A percentile compares a stretch with the other conserved stretches of the same genome.
phyloP scores from a whole-genome alignment of 1,140 invertebrate species.

The Theocolax elegans region DNA sequence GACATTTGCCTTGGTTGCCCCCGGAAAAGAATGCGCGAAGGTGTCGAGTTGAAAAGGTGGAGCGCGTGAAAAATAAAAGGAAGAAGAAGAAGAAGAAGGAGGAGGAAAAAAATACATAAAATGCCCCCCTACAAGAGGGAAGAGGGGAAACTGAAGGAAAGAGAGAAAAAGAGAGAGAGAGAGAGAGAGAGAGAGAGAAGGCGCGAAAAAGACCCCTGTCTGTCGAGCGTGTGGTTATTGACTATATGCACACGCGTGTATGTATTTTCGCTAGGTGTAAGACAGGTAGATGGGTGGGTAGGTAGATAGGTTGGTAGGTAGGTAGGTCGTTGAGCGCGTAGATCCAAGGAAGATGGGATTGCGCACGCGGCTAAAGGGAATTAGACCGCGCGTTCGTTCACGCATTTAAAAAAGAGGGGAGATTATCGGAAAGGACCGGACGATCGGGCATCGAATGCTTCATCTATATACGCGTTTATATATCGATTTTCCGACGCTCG shows the following conservation, averaged over 20 bases:
- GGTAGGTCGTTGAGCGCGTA: constrained; percentile 51
- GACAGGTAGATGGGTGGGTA: constrained; percentile 46
- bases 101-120: constrained; percentile 8
- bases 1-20: constrained; percentile 1
- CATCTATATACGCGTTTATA: too few species aligned
- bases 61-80: too few species aligned
- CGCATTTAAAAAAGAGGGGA: constrained; percentile 52
- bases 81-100: not conserved
- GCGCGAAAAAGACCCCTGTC: constrained; percentile 55
- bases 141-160: constrained; percentile 20
- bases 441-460: too few species aligned
- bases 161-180: constrained; percentile 26
- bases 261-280: constrained; percentile 13
- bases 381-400: constrained; percentile 63
- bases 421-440: not conserved
- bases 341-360: constrained; percentile 48
- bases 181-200: constrained; percentile 43
- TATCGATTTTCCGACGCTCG: constrained; percentile 16
- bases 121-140: constrained; percentile 18
- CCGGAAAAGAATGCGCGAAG: constrained; percentile 54
- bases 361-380: constrained; percentile 58
- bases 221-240: constrained; percentile 64
- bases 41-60: constrained; percentile 5
- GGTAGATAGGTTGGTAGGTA: constrained; percentile 64
- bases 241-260: constrained; percentile 48